Evolutionary conservation across 1,140 invertebrate genomes (phyloP).

Genomic region (Epicauta chinensis): DNA sequence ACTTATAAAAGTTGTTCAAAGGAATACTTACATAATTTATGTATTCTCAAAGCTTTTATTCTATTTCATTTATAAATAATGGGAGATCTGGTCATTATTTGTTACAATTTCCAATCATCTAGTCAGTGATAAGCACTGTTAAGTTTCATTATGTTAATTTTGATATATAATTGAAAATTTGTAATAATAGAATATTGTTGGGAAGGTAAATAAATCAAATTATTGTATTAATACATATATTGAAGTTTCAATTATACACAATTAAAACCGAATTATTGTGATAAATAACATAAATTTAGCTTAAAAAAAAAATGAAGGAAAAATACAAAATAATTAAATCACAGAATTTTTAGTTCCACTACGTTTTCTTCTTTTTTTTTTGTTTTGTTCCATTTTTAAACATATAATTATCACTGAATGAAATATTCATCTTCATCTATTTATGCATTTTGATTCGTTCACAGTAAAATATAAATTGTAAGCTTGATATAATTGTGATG

Average conservation of each 20-base stretch:
- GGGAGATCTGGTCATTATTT: too few species aligned
- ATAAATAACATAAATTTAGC: conserved; percentile 24
- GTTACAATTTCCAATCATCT: too few species aligned
- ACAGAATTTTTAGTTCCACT: conserved; percentile 27
- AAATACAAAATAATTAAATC: conserved; percentile 30
- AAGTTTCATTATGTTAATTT: too few species aligned
- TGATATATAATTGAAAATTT: too few species aligned
- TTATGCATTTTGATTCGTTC: conserved; percentile 14
- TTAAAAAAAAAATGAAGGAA: conserved; percentile 23
- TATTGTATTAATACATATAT: conserved; percentile 19
- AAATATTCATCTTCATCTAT: conserved; percentile 14
- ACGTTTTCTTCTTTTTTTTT: neutral
- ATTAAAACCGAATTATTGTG: conserved; percentile 23
- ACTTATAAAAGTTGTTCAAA: too few species aligned
- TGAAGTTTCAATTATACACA: conserved; percentile 21
- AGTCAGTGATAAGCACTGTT: too few species aligned
- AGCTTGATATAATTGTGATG: conserved; percentile 6
- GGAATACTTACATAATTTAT: too few species aligned
- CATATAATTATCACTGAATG: conserved; percentile 11
- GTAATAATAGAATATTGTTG: too few species aligned
- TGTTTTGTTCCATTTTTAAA: neutral
- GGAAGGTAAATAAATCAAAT: too few species aligned
- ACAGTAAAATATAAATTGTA: conserved; percentile 12
- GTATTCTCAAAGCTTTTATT: too few species aligned
- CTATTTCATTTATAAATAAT: too few species aligned